Evolutionary conservation across 2,797 vertebrate genomes (phyloP), one percentile per base, ranked within the genome.

Genomic region (Micrastur ruficollis): DNA sequence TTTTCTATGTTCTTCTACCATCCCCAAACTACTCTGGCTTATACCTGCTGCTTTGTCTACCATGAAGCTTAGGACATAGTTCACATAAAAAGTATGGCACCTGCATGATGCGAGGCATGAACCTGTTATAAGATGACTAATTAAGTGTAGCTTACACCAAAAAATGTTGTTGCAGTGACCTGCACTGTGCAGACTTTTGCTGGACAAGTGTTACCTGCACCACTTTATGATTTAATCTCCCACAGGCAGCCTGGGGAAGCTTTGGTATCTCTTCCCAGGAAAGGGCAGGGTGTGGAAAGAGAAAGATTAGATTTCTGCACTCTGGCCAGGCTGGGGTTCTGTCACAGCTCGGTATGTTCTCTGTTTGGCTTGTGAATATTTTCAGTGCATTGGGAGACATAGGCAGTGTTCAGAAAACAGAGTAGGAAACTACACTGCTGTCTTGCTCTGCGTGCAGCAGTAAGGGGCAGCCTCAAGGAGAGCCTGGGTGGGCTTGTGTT

Each of bases 401-500:
- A 38, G 46, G 13, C 49, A 22, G 2, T 8, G 9, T 46, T 85
- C 34, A 78, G 79, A 86, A 93, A 93, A 38, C 47, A 49, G 40
- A 72, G 44, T 25, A 61, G 49, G 29, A 67, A 63, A 34, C 14
- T 9, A 4, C 0, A 0, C 25, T 68, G 22, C 68, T 52, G 12
- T 18, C 52, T 74, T 44, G 7, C 40, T 89, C 62, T 85, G n/a
- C 0, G 0, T 66, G 27, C 86, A 65, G 71, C 71, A 76, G 31
- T 21, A 19, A 89, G 25, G 67, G 38, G n/a, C 67, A 85, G 81
- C 47, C 58, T 55, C 21, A 9, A 65, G 55, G 65, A 96, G 49
- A 95, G 70, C 78, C 55, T 90, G 89, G 74, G 89, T 93, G 93
- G 90, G 78, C 78, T 90, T 50, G 14, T 72, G 27, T 42, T 92